Conservation (phyloP, 2,888 invertebrate species). For the Sialis lutaria region DNA sequence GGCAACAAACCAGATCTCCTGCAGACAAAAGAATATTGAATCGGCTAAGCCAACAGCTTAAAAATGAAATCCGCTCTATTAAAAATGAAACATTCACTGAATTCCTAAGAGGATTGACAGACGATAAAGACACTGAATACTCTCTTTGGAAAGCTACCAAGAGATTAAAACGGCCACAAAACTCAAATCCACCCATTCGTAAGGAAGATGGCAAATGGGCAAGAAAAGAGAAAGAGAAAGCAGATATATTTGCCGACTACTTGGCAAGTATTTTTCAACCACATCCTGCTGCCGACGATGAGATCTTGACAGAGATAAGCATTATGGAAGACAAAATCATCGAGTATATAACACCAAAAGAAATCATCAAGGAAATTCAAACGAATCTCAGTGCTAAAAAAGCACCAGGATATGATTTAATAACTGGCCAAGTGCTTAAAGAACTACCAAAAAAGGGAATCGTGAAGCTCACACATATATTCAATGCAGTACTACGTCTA, state of each 20-base stretch:
- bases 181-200: constrained; percentile 8
- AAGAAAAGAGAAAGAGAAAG: constrained; percentile 10
- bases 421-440: no score
- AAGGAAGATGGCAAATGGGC: constrained; percentile 10
- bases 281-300: constrained; percentile 3
- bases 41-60: no score
- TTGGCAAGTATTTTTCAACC: constrained; percentile 11
- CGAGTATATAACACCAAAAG: no score
- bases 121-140: constrained; percentile 6
- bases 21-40: no score
- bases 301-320: constrained; percentile 6
- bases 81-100: not conserved
- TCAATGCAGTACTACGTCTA: constrained; percentile 10
- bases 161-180: constrained; percentile 9
- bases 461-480: constrained; percentile 7
- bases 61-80: no score
- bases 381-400: no score
- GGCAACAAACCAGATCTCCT: no score
- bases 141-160: constrained; percentile 13
- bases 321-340: no score
- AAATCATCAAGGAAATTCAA: no score
- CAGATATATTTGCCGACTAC: constrained; percentile 10
- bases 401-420: no score
- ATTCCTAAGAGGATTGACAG: not conserved
- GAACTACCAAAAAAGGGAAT: no score